Base-by-base conservation (phyloP, 2,888 invertebrate genomes). In the Ceratothoa steindachneri region DNA sequence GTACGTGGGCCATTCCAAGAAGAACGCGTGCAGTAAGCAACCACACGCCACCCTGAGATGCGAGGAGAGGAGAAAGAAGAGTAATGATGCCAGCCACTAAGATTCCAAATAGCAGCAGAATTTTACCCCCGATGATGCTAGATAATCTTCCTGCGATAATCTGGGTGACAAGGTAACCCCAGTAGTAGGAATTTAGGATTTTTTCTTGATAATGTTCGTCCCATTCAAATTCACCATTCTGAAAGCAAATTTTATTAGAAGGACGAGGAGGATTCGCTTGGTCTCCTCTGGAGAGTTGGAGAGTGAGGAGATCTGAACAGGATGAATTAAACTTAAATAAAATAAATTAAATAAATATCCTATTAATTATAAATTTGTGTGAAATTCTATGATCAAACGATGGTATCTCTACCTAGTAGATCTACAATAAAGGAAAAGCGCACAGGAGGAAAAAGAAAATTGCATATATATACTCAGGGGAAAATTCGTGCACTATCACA, bases 151-250 rank as follows among this genome's bases (percentile, higher is more conserved):
- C 78, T 7, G 73, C 75, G 31, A 69, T 73, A 30, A 78, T 60
- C 28, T 78, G 78, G 22, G 78, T 73, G 31, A 78, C 66, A 22
- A 78, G 67, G 52, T 73, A 75, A 28, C 78, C 78, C 78, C 78
- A 78, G 28, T 75, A 78, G 65, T 73, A 78, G 22, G 75, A 75
- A 12, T 73, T 41, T 7, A 71, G 67, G 19, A 78, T 55, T 3
- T 73, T 68, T 12, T 41, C 65, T 72, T 78, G 78, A 28, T 73
- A 71, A 19, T 70, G 52, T 7, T 75, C 73, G 0, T 68, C 28
- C 78, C 78, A 78, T 28, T 29, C 69, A 55, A 78, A 75, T 67
- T 75, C 72, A 1, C 78, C 78, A 19, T 74, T 72, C 73, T 75
- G 67, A 1, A 12, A 22, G 1, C 0, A 29, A 27, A 27, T 30